Evolutionary conservation across 2,888 invertebrate genomes (phyloP), one percentile per base, ranked within the genome.

Genomic region (Meandrusa payeni): DNA sequence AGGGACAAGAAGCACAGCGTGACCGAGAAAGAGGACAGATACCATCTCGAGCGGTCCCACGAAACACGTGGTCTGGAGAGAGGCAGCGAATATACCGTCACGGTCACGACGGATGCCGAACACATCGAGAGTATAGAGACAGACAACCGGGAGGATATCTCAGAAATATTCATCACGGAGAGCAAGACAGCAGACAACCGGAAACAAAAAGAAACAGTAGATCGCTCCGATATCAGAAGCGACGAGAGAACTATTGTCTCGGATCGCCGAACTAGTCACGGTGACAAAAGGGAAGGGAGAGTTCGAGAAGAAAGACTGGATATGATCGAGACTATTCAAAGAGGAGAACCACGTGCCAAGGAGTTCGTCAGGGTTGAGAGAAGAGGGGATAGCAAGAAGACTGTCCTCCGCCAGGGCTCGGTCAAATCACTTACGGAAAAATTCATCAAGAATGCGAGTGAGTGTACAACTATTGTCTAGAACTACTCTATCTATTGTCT

Each of bases 401-500:
- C 83, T 53, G 78, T 90, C 3, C 89, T 90, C 12, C 85, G 93
- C n/a, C 90, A 92, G 56, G 93, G 91, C 52, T 94, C 94, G 0
- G 93, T 94, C 6, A 93, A 93, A 66, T 93, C 93, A 41, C 89
- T 94, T 50, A 93, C 93, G n/a, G 93, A 94, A 66, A 94, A 93
- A 71, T 94, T 92, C 66, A 92, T 93, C 59, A 93, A 93, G 63
- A 93, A 91, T 69, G 89, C 91, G 36, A 79, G 86, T 86, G 51
- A 83, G 85, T 77, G 39, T 2, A n/a, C n/a, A n/a, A n/a, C n/a
- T n/a, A n/a, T n/a, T n/a, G n/a, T n/a, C n/a, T n/a, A n/a, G n/a
- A n/a, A n/a, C n/a, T n/a, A n/a, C n/a, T n/a, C n/a, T n/a, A n/a
- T n/a, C n/a, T n/a, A n/a, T n/a, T n/a, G n/a, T n/a, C n/a, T n/a